A percentile compares a stretch with the other conserved stretches of the same genome.
Conservation (phyloP, 2,797 vertebrate species). For the Sebastes itinus region DNA sequence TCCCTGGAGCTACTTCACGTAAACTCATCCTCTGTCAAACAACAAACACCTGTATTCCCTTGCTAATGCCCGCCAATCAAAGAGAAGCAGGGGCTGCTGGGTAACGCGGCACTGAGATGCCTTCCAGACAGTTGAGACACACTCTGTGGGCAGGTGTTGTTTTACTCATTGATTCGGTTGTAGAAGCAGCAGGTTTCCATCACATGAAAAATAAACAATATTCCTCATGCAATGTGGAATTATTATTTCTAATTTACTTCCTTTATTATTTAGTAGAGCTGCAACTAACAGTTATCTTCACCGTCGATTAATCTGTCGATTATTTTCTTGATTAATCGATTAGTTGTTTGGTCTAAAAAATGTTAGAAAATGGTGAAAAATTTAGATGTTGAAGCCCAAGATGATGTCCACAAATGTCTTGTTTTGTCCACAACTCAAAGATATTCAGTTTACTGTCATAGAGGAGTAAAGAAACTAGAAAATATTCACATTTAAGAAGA, state of each 20-base stretch:
- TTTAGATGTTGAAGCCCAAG: too few species aligned
- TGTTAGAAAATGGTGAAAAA: too few species aligned
- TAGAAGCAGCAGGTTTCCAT: constrained; percentile 6
- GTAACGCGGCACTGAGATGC: constrained; percentile 55
- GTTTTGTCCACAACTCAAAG: too few species aligned
- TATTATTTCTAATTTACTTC: not conserved
- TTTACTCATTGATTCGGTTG: constrained; percentile 14
- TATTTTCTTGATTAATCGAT: too few species aligned
- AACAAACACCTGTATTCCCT: constrained; percentile 70
- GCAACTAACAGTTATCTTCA: too few species aligned
- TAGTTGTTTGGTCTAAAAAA: too few species aligned
- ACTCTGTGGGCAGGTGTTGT: constrained; percentile 32
- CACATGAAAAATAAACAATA: constrained; percentile 10
- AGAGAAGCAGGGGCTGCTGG: constrained; percentile 35
- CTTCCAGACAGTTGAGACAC: constrained; percentile 53
- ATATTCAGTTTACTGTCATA: too few species aligned
- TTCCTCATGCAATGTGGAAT: not conserved
- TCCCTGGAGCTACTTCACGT: constrained; percentile 65
- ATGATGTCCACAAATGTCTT: too few species aligned
- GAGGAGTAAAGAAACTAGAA: too few species aligned
- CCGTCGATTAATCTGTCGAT: too few species aligned
- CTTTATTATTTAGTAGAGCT: not conserved
- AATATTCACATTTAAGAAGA: too few species aligned
- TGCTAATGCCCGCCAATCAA: constrained; percentile 51
- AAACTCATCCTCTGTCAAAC: constrained; percentile 61